Conservation (phyloP, 2,797 vertebrate genomes). For the Notamacropus eugenii region DNA sequence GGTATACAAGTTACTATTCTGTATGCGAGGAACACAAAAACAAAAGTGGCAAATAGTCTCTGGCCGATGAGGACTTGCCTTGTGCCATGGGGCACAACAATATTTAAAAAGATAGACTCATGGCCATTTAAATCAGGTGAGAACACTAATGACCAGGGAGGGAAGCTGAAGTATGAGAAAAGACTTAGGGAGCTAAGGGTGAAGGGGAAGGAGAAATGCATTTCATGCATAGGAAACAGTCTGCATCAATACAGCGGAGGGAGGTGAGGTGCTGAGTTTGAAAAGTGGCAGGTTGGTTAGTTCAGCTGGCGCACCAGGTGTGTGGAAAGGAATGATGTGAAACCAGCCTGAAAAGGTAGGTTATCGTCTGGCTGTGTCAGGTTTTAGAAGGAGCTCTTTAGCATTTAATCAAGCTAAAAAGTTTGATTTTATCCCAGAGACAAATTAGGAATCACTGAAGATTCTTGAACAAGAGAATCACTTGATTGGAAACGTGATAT, state of each 20-base stretch:
- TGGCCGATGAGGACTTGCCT: neutral
- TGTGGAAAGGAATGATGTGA: neutral
- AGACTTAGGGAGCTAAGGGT: neutral
- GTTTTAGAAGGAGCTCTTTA: neutral
- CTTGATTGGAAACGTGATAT: too few species aligned
- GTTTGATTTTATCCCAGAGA: neutral
- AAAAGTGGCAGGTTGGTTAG: neutral
- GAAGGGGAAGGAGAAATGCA: neutral
- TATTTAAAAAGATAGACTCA: neutral
- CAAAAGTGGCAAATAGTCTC: neutral
- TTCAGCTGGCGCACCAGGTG: neutral
- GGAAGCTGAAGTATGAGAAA: neutral
- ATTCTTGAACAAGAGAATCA: too few species aligned
- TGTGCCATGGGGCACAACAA: neutral
- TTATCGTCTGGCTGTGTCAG: neutral
- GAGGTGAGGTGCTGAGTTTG: neutral
- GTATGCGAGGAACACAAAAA: neutral
- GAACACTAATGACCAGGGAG: neutral
- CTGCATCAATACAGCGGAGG: neutral
- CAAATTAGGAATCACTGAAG: too few species aligned
- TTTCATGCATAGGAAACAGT: neutral
- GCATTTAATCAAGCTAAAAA: neutral
- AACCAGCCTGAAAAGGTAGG: neutral
- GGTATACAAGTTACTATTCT: neutral
- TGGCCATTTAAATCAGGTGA: neutral